Percentiles rank a stretch among this genome's conserved stretches.
phyloP scores from a whole-genome alignment of 2,113 vertebrate species.

The Polypterus bichir region DNA sequence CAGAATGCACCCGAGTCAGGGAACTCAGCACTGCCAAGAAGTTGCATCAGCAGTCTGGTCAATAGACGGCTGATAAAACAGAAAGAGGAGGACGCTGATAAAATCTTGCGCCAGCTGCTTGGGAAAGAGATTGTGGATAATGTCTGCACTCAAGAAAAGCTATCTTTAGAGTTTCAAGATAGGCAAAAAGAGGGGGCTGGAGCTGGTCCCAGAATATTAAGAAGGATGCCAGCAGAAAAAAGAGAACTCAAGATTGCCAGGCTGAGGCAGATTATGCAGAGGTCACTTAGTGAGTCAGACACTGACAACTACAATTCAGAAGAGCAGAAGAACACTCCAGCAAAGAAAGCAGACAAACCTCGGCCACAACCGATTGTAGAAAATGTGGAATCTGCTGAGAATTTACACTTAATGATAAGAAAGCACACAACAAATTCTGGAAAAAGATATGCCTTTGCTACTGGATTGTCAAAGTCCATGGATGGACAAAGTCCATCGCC shows the following conservation, averaged over 20 bases:
- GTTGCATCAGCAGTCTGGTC: conserved; percentile 44
- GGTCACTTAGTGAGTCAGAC: conserved; percentile 80
- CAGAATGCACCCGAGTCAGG: conserved; percentile 25
- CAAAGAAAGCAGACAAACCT: conserved; percentile 60
- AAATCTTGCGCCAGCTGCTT: conserved; percentile 70
- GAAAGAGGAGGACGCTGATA: conserved; percentile 71
- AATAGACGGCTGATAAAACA: conserved; percentile 55
- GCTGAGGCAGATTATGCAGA: conserved; percentile 83
- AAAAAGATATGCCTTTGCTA: conserved; percentile 66
- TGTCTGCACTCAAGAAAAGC: conserved; percentile 61
- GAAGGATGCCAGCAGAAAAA: conserved; percentile 59
- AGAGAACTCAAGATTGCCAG: conserved; percentile 79
- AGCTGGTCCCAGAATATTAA: conserved; percentile 41
- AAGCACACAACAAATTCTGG: conserved; percentile 57
- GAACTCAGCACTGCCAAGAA: conserved; percentile 40
- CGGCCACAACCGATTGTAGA: conserved; percentile 74
- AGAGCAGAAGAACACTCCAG: conserved; percentile 56
- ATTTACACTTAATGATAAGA: conserved; percentile 61
- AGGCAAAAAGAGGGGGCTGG: conserved; percentile 32
- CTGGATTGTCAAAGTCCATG: conserved; percentile 63
- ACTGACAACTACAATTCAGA: conserved; percentile 71
- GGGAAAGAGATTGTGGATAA: conserved; percentile 74
- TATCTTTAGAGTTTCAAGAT: conserved; percentile 65
- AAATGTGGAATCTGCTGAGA: conserved; percentile 54
- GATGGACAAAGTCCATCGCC: conserved; percentile 75